These are phyloP conservation scores for Hydropotes inermis DNA, from an alignment of 2,113 vertebrate genomes.

Conservation along the genomic window DNA sequence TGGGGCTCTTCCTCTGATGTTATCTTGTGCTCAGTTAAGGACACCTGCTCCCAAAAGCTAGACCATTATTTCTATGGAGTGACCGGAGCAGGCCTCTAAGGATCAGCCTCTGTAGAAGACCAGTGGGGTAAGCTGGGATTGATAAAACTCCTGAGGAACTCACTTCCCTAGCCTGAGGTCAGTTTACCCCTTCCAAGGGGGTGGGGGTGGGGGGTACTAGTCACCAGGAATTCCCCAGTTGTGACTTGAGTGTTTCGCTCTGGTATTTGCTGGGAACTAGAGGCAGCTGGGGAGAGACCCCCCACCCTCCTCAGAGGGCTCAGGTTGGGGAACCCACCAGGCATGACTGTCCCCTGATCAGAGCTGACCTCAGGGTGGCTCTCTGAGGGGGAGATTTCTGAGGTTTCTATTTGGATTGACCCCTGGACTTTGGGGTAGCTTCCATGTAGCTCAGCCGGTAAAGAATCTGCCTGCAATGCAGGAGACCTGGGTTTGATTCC, in stretches of 20 bases:
- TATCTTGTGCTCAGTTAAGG: neutral
- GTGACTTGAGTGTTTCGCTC: neutral
- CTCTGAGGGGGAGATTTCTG: neutral
- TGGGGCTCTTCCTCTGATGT: neutral
- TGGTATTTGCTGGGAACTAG: neutral
- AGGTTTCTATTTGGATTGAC: neutral
- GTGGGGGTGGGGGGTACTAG: neutral
- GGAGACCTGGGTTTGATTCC: neutral
- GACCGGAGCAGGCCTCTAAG: neutral
- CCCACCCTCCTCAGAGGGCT: neutral
- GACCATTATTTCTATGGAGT: neutral
- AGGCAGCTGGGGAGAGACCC: neutral
- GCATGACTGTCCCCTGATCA: neutral
- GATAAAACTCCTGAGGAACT: neutral
- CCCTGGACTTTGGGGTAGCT: neutral
- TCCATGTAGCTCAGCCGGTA: neutral
- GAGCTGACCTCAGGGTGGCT: neutral
- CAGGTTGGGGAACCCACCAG: neutral
- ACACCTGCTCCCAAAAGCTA: neutral
- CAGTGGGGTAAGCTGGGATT: neutral
- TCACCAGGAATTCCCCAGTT: conserved; percentile 24
- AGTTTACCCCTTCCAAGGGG: neutral
- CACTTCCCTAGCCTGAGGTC: neutral
- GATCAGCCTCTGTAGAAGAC: neutral
- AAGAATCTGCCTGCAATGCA: neutral